Base-by-base conservation (phyloP, 2,113 vertebrate species). In the Ornithorhynchus anatinus region DNA sequence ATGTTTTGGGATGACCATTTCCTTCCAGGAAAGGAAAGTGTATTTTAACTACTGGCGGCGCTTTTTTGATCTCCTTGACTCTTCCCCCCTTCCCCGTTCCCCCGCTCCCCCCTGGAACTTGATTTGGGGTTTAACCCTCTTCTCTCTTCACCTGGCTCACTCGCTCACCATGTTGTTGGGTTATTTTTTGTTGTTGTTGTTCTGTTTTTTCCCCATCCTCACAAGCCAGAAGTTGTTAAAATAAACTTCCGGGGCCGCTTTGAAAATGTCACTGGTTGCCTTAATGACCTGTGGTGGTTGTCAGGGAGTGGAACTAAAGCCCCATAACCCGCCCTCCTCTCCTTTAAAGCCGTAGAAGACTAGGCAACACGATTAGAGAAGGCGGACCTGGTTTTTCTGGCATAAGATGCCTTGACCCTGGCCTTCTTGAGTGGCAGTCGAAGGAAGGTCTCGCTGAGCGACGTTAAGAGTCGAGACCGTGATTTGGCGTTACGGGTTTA, bases 261-360 rank as follows among this genome's bases (percentile, higher is more conserved):
- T 80, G 67, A 71, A 88, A 77, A 67, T 66, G 50, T 80, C 69
- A 77, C 77, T 85, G 74, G 16, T 79, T 82, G 86, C 82, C 87
- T 92, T 88, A 88, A 74, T 23, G 59, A 68, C 59, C 48, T 66
- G 22, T 20, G n/a, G 32, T 69, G 16, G 67, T 47, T 31, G 27
- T 6, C 52, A 43, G 38, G 29, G 53, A 58, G 23, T 51, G 0
- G 14, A 27, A 8, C 42, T 57, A 9, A 15, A 59, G 58, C 36
- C 36, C 51, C 74, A 52, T 73, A 2, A 12, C 1, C 15, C 11
- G 13, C 9, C 19, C 12, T 38, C 58, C 56, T 31, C 45, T 20
- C 23, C 25, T 9, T 23, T 32, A 10, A 10, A 70, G 75, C 61
- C 75, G 56, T 27, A 22, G 47, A 47, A 39, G 68, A 58, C 59